Percentiles rank a stretch among this genome's conserved stretches.
phyloP scores from a whole-genome alignment of 1,140 invertebrate species.

The Calephelis nemesis region DNA sequence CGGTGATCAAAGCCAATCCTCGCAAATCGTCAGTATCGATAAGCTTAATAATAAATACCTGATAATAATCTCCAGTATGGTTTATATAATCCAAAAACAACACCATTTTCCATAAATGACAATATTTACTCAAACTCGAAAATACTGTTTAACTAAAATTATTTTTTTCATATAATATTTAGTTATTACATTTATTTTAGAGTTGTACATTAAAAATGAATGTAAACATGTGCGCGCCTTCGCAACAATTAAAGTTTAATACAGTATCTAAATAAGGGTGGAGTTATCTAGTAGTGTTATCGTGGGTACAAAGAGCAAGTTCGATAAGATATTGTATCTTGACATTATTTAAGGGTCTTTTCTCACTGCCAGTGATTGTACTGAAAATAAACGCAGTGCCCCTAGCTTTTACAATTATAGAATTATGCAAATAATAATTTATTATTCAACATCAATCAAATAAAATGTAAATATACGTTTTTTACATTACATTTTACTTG shows the following conservation, averaged over 20 bases:
- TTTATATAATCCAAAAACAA: slow-evolving; percentile 17
- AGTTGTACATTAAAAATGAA: slow-evolving; percentile 16
- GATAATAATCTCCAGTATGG: slow-evolving; percentile 20
- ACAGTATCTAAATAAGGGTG: slow-evolving; percentile 19
- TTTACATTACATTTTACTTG: too few relatives aligned
- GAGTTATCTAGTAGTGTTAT: slow-evolving; percentile 41
- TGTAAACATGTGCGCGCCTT: slow-evolving; percentile 21
- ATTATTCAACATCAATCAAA: too few relatives aligned
- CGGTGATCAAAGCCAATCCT: too few relatives aligned
- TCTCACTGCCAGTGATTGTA: slow-evolving; percentile 37
- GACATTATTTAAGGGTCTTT: slow-evolving; percentile 31
- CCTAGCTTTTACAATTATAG: too few relatives aligned
- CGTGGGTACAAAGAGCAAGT: slow-evolving; percentile 42
- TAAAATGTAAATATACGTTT: too few relatives aligned
- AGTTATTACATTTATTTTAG: too few relatives aligned
- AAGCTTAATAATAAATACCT: slow-evolving; percentile 14
- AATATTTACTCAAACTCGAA: background rate
- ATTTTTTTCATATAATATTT: background rate
- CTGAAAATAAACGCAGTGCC: too few relatives aligned
- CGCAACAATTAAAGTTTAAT: slow-evolving; percentile 9
- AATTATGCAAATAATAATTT: too few relatives aligned
- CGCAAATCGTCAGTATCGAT: too few relatives aligned
- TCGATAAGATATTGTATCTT: slow-evolving; percentile 35
- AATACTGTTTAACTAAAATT: background rate
- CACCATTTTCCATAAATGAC: slow-evolving; percentile 24